Base-by-base conservation (phyloP, 2,797 vertebrate species). In the Parambassis ranga region DNA sequence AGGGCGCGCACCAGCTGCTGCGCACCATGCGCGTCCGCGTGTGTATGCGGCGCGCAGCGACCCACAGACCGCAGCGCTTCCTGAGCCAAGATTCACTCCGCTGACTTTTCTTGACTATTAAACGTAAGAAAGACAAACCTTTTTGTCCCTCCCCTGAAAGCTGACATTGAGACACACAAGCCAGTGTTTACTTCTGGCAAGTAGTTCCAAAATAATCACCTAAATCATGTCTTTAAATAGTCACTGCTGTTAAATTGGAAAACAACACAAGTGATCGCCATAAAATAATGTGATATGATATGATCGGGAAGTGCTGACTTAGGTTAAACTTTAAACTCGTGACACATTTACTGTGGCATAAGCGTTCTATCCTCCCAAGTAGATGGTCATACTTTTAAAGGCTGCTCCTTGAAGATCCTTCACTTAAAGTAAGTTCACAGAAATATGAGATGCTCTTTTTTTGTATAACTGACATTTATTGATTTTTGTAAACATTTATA, bases 11-110 rank as follows among this genome's bases (percentile, higher is more conserved):
- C 47, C 70, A 42, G 65, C 47, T 15, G 30, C 14, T 18, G 26
- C 13, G 42, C 63, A 1, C 27, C 22, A 44, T 28, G 83, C 81
- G 75, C 81, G 81, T 46, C 8, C 81, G 9, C 42, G 36, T 0
- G 19, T 10, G 14, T 6, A 63, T 68, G 47, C 68, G 32, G 63
- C 68, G 47, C 68, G 32, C 51, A 7, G 38, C 42, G 20, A 14
- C 3, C 10, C 22, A 3, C 3, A 20, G 1, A 7, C 15, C 5
- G 1, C 15, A 3, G 0, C 15, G 32, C 44, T 66, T 42, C 48
- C 44, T 9, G 20, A 18, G 4, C 1, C 19, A 4, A n/a, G 2
- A 20, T 9, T n/a, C 32, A 31, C 7, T 24, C 5, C 35, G 13
- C 13, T 11, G 28, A 16, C 15, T 19, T 32, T 7, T 14, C 8